Conservation (phyloP, 1,140 invertebrate species). For the Adoxophyes honmai region DNA sequence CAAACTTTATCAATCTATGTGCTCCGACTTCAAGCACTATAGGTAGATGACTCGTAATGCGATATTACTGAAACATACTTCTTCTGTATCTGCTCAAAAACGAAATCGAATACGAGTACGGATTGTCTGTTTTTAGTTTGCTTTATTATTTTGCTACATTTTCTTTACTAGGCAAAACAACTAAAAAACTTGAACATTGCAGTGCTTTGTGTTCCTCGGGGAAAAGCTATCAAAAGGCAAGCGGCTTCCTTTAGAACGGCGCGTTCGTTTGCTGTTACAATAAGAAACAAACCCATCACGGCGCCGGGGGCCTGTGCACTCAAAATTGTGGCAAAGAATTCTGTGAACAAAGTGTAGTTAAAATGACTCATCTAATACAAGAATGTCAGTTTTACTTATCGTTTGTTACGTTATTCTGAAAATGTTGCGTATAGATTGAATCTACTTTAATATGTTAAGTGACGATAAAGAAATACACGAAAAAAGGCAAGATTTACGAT, state of each 20-base stretch:
- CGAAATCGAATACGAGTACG: too few relatives aligned
- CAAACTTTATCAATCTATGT: conserved; percentile 63
- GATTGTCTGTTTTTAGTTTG: conserved; percentile 2
- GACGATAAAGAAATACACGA: conserved; percentile 19
- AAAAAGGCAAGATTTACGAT: conserved; percentile 30
- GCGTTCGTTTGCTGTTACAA: not conserved
- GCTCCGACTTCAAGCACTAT: conserved; percentile 46
- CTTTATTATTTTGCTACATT: conserved; percentile 1
- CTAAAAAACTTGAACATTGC: conserved; percentile 8
- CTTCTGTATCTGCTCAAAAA: not conserved
- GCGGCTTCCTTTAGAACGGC: not conserved
- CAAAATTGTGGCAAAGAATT: too few relatives aligned
- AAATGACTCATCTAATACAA: too few relatives aligned
- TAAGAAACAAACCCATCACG: not conserved
- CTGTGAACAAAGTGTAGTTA: too few relatives aligned
- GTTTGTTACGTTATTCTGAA: not conserved
- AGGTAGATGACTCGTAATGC: too few relatives aligned
- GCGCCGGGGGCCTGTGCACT: too few relatives aligned
- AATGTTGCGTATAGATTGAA: not conserved
- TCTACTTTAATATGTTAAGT: conserved; percentile 15
- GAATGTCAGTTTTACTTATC: too few relatives aligned
- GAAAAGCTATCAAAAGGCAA: conserved; percentile 13
- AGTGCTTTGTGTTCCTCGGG: conserved; percentile 8
- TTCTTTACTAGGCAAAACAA: not conserved
- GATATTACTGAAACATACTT: not conserved